A percentile compares a stretch with the other conserved stretches of the same genome.
phyloP scores from a whole-genome alignment of 2,888 invertebrate genomes.

The Leucoma salicis region DNA sequence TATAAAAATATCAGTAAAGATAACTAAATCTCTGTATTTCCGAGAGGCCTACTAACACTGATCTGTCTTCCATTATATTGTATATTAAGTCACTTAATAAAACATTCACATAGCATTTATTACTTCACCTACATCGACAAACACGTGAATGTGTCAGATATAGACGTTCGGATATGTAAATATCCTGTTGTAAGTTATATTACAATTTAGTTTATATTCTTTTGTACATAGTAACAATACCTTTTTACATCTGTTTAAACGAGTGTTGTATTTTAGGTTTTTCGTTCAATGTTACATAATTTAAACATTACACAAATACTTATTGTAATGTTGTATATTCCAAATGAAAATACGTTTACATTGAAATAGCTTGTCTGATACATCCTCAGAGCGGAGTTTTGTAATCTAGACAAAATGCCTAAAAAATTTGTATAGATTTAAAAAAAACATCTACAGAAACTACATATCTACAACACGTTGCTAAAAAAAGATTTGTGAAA shows the following conservation, averaged over 20 bases:
- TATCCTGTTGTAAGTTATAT: neutral
- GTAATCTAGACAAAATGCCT: too few species aligned
- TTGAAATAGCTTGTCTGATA: too few species aligned
- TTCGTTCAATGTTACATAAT: neutral
- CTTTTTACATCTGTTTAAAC: neutral
- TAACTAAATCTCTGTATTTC: too few species aligned
- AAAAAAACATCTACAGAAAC: too few species aligned
- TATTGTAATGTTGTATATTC: neutral
- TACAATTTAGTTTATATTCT: neutral
- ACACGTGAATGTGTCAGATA: constrained; percentile 16
- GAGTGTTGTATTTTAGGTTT: neutral
- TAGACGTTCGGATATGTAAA: constrained; percentile 7
- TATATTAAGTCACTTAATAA: constrained; percentile 9
- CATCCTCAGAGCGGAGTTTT: too few species aligned
- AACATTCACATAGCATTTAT: constrained; percentile 25
- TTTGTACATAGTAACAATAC: neutral
- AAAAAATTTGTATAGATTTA: too few species aligned
- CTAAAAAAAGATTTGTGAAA: too few species aligned
- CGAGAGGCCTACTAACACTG: too few species aligned
- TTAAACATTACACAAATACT: neutral
- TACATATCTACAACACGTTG: too few species aligned
- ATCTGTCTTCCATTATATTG: too few species aligned
- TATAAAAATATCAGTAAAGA: too few species aligned
- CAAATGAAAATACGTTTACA: too few species aligned
- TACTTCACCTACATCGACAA: constrained; percentile 18